phyloP scores from a whole-genome alignment of 2,797 vertebrate species.

The Leptoclinus maculatus region DNA sequence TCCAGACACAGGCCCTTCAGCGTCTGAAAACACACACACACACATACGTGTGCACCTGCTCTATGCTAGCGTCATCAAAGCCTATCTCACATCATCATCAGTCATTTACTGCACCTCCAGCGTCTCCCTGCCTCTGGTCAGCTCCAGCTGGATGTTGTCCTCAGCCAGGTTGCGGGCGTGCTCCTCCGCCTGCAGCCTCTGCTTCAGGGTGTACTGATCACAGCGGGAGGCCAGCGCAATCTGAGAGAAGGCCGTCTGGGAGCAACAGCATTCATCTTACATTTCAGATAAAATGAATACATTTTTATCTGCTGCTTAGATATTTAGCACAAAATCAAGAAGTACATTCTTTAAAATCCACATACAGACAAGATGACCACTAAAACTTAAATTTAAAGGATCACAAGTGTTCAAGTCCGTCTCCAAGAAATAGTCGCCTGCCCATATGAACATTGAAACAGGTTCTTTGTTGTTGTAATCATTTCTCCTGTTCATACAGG shows the following conservation, averaged over 20 bases:
- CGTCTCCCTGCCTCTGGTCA: conserved; percentile 82
- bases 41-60: not conserved
- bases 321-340: not conserved
- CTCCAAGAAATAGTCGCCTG: not conserved
- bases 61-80: not conserved
- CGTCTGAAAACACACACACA: conserved; percentile 70
- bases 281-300: not conserved
- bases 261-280: not conserved
- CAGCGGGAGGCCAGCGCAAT: conserved; percentile 81
- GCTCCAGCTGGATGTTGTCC: conserved; percentile 88
- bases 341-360: not conserved
- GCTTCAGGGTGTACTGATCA: conserved; percentile 85
- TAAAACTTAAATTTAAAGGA: not conserved
- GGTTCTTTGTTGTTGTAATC: not conserved
- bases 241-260: conserved; percentile 78
- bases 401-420: not conserved
- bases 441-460: not conserved
- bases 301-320: not conserved
- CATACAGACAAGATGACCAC: not conserved
- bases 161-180: conserved; percentile 87
- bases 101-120: conserved; percentile 80
- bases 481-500: not conserved
- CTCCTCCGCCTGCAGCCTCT: conserved; percentile 87
- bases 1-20: conserved; percentile 82
- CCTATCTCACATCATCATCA: not conserved